Evolutionary conservation across 2,113 vertebrate species (phyloP).

Genomic region (Takifugu bimaculatus): DNA sequence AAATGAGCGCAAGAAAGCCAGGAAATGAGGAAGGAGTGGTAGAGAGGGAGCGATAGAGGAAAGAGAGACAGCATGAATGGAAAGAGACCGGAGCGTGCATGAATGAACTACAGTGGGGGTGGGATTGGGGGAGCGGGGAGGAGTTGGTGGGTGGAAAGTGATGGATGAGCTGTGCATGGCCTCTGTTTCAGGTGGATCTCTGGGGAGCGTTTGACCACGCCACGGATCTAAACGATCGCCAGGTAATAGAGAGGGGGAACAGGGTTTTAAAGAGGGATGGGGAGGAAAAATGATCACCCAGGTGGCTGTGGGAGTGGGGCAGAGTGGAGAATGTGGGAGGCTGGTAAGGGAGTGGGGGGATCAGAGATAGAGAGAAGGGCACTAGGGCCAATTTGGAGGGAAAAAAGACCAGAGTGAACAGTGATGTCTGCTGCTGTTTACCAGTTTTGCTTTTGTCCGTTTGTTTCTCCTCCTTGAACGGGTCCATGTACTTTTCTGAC

Average conservation of each 20-base stretch:
- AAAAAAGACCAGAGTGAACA: not conserved
- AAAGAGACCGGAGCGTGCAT: conserved; percentile 28
- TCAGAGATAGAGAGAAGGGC: not conserved
- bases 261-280: conserved; percentile 20
- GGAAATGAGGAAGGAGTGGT: conserved; percentile 18
- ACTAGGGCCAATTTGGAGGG: not conserved
- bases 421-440: not conserved
- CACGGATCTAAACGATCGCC: conserved; percentile 49
- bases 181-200: conserved; percentile 56
- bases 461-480: too few relatives aligned
- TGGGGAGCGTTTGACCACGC: conserved; percentile 37
- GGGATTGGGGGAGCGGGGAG: not conserved
- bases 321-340: not conserved
- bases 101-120: conserved; percentile 29
- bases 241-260: conserved; percentile 33
- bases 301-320: conserved; percentile 10
- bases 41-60: not conserved
- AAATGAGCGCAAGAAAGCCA: conserved; percentile 34
- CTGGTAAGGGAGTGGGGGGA: conserved; percentile 7
- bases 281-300: conserved; percentile 26
- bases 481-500: too few relatives aligned
- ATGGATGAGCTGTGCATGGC: conserved; percentile 57
- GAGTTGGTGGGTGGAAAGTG: conserved; percentile 30
- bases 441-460: not conserved
- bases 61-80: conserved; percentile 44